Evolutionary conservation across 2,113 vertebrate genomes (phyloP), one percentile per base, ranked within the genome.

Genomic region (Pica pica): DNA sequence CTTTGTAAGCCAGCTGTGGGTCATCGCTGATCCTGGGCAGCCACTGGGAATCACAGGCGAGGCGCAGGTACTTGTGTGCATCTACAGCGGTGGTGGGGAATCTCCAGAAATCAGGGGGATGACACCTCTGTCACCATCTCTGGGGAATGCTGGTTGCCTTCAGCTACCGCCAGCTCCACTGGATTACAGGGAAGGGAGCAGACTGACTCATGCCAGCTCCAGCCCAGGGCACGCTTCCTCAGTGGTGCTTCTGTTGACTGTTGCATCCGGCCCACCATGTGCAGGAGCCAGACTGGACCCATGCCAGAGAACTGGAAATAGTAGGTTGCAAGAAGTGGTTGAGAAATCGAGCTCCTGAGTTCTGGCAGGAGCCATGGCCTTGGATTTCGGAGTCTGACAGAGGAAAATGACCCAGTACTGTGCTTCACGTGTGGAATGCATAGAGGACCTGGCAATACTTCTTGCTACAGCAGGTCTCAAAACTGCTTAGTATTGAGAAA

Each of bases 11-110:
- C 3, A 5, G 57, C 39, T 21, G 33, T 1, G 33, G 35, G 44
- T 30, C 15, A 2, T 16, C 41, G 2, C 24, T 18, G 42, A 6
- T 46, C 52, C 28, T 1, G 35, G 17, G 59, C 33, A 50, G 53
- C 41, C 1, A 0, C 26, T 3, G 1, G 17, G 13, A 67, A 30
- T 12, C 53, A 16, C 39, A 20, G 17, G 3, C 0, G 0, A 53
- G 37, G 42, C 1, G 0, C 2, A 21, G 76, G 15, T 6, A 60
- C 24, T 26, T 4, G 52, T 15, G 10, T 16, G 16, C 21, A 26
- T 37, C 60, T 7, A n/a, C n/a, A 24, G 76, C 4, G 0, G 44
- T 5, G 33, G 18, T 3, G 2, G 22, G 83, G 37, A 73, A 60
- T 33, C 27, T 30, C 28, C 75, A 22, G 12, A 24, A 20, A 26